These are phyloP conservation scores for Oostethus manadensis DNA, from an alignment of 2,113 vertebrate species.

Conservation along the genomic window DNA sequence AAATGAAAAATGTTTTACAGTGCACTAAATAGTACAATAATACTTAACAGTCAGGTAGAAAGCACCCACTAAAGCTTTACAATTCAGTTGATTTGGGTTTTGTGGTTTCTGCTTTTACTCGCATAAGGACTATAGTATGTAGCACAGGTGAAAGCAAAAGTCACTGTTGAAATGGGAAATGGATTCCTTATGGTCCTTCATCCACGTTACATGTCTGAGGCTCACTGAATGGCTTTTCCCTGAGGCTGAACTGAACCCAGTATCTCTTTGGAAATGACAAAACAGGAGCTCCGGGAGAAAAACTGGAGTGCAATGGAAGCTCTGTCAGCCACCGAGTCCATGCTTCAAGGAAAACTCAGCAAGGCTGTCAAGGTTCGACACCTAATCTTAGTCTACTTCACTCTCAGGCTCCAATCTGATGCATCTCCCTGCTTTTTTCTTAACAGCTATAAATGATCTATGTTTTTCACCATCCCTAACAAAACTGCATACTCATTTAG, in stretches of 20 bases:
- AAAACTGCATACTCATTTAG: constrained; percentile 73
- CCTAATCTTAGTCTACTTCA: constrained; percentile 75
- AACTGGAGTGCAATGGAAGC: constrained; percentile 99
- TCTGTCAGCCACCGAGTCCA: constrained; percentile 99
- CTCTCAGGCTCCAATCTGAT: constrained; percentile 80
- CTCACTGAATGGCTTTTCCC: constrained; percentile 45
- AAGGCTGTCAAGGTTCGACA: constrained; percentile 98
- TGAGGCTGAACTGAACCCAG: constrained; percentile 90
- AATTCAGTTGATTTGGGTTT: neutral
- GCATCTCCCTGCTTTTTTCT: constrained; percentile 57
- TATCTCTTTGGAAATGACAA: constrained; percentile 97
- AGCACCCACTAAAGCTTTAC: neutral
- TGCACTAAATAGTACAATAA: neutral
- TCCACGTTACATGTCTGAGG: constrained; percentile 16
- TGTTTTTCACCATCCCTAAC: constrained; percentile 44
- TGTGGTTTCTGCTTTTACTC: constrained; percentile 23
- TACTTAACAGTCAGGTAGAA: no score
- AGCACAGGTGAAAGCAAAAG: constrained; percentile 32
- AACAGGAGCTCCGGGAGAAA: constrained; percentile 99
- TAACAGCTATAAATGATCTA: constrained; percentile 51
- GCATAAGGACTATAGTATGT: constrained; percentile 14
- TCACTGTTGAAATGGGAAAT: constrained; percentile 25
- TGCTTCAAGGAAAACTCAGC: constrained; percentile 98
- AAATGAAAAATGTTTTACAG: neutral
- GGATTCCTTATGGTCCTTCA: constrained; percentile 28